These are phyloP conservation scores for Panulirus ornatus DNA, from an alignment of 1,140 invertebrate genomes.

Conservation along the genomic window DNA sequence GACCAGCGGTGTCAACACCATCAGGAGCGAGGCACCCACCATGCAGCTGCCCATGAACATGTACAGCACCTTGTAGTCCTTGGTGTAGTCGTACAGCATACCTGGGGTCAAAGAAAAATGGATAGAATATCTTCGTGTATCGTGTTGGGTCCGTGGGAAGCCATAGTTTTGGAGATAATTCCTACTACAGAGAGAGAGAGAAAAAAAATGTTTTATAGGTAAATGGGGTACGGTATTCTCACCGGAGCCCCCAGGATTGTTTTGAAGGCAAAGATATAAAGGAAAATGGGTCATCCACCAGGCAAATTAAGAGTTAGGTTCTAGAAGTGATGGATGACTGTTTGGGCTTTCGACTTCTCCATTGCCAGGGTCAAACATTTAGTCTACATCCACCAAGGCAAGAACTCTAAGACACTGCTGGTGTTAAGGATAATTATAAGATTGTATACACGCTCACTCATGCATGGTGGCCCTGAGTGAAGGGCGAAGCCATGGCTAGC, in stretches of 20 bases:
- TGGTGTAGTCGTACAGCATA: constrained; percentile 23
- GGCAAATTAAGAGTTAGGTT: no score
- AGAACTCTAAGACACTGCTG: no score
- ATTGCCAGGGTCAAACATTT: no score
- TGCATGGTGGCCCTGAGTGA: no score
- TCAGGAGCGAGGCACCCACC: constrained; percentile 15
- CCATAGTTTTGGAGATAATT: not conserved
- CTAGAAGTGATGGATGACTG: no score
- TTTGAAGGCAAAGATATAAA: not conserved
- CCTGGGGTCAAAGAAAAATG: constrained; percentile 1
- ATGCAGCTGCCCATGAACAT: constrained; percentile 35
- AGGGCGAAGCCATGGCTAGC: no score
- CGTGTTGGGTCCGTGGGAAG: not conserved
- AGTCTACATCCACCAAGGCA: no score
- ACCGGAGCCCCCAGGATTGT: not conserved
- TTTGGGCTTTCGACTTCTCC: no score
- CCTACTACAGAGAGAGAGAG: not conserved
- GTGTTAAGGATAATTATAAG: no score
- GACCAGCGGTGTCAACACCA: constrained; percentile 27
- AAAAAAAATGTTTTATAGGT: not conserved
- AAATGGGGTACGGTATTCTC: not conserved
- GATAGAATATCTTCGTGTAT: not conserved
- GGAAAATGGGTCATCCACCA: no score
- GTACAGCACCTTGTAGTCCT: constrained; percentile 39
- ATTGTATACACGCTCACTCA: no score